These are phyloP conservation scores for Stegodyphus dumicola DNA, from an alignment of 1,140 invertebrate species.

Conservation along the genomic window DNA sequence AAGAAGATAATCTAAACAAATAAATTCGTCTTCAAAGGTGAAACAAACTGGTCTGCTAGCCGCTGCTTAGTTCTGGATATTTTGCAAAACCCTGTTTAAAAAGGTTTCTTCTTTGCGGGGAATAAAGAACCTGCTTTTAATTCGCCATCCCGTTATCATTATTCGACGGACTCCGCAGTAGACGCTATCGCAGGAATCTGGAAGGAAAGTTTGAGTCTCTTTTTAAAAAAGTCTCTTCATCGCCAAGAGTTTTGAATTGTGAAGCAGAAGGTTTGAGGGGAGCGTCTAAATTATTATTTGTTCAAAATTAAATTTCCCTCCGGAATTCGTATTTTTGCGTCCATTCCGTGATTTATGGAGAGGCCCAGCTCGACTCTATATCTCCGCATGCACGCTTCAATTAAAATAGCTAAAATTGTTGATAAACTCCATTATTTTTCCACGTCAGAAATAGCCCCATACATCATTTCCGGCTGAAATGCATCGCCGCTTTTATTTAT, in stretches of 20 bases:
- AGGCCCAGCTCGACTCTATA: slow-evolving; percentile 23
- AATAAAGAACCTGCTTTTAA: too few relatives aligned
- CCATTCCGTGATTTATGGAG: slow-evolving; percentile 59
- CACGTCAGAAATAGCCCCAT: slow-evolving; percentile 58
- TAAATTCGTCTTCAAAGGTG: too few relatives aligned
- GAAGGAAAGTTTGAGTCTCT: too few relatives aligned
- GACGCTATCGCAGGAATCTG: too few relatives aligned
- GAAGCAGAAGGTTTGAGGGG: slow-evolving; percentile 15
- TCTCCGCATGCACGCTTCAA: slow-evolving; percentile 55
- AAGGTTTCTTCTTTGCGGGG: too few relatives aligned
- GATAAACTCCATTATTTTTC: slow-evolving; percentile 62
- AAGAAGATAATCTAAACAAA: too few relatives aligned
- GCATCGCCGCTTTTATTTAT: slow-evolving; percentile 59
- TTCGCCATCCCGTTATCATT: too few relatives aligned
- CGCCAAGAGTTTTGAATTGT: not conserved
- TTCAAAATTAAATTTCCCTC: slow-evolving; percentile 57
- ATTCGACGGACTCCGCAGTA: too few relatives aligned
- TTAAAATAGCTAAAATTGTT: slow-evolving; percentile 62
- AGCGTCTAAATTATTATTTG: slow-evolving; percentile 53
- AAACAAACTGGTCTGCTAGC: too few relatives aligned
- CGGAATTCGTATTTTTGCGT: slow-evolving; percentile 59
- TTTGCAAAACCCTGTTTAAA: too few relatives aligned
- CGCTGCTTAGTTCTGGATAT: too few relatives aligned
- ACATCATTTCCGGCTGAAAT: slow-evolving; percentile 60
- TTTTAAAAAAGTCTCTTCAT: too few relatives aligned